phyloP scores from a whole-genome alignment of 2,113 vertebrate genomes.

The Laterallus jamaicensis region DNA sequence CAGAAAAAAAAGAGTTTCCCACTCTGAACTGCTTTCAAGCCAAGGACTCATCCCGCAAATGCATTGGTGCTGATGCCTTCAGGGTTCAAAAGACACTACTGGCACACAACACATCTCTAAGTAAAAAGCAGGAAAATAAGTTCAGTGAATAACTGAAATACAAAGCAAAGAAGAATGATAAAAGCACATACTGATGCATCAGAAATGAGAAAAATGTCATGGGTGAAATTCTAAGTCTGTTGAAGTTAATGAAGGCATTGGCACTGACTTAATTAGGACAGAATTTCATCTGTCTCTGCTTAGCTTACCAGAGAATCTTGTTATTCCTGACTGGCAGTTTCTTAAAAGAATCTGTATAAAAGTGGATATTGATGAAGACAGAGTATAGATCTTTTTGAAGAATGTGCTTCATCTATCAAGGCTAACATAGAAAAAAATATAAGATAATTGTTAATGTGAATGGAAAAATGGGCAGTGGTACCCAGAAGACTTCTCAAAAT shows the following conservation, averaged over 20 bases:
- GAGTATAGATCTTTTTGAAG: not conserved
- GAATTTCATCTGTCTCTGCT: not conserved
- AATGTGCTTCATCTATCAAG: not conserved
- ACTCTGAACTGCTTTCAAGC: not conserved
- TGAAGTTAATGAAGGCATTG: slow-evolving; percentile 2
- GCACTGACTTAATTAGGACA: not conserved
- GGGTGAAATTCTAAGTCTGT: not conserved
- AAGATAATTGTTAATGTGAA: not conserved
- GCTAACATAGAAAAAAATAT: not conserved
- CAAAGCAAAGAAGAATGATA: not conserved
- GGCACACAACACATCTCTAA: not conserved
- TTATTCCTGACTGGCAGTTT: not conserved
- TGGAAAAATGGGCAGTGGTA: not conserved
- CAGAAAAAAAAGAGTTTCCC: not conserved
- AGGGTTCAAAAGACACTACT: not conserved
- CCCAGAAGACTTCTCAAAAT: not conserved
- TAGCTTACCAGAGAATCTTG: not conserved
- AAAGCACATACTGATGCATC: not conserved
- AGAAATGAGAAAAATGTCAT: not conserved
- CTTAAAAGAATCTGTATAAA: not conserved
- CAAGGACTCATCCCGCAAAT: not conserved
- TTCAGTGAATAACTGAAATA: not conserved
- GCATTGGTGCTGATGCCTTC: fast-evolving
- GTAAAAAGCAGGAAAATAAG: not conserved
- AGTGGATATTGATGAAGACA: not conserved